Evolutionary conservation across 2,797 vertebrate species (phyloP), one percentile per base, ranked within the genome.

Genomic region (Kryptopterus vitreolus): DNA sequence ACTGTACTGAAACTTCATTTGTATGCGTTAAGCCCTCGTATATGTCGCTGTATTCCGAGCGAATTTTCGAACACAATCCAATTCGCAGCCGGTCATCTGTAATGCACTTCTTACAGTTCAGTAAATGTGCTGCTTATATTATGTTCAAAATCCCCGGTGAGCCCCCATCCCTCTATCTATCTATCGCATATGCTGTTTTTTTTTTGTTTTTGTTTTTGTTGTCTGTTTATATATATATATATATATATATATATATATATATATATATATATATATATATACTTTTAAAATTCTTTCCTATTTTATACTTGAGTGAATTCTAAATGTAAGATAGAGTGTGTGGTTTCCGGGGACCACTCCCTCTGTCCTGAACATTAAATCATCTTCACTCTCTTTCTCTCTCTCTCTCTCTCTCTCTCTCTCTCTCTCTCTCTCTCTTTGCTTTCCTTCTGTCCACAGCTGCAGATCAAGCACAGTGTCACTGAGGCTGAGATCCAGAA

Each of bases 401-500:
- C 75, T 71, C 3, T 80, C 82, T 83, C 69, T 71, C 18, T 70
- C 50, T 82, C 78, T 58, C 82, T 75, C 80, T 73, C 35, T 65
- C 53, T 65, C 57, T 29, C 78, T 76, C 81, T 85, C 74, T 69
- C 2, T 77, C 81, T 81, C 68, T 87, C n/a, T 78, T 83, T 85
- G 76, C 73, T 74, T 52, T 24, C 53, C 66, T 24, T 65, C 62
- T 87, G 86, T 93, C 92, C 89, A 91, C 93, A 99, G 98, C 94
- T 99, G 88, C 97, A 99, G 94, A 96, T 99, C 93, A 99, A 99
- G 92, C 97, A 99, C 92, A 97, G 96, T 66, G 96, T 99, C 90
- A 99, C 98, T 72, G 97, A 99, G 94, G 97, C 97, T 80, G 97
- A 99, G 94, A 98, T 99, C 91, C 96, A 98, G 93, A 99, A 99